Evolutionary conservation across 2,888 invertebrate species (phyloP).

Genomic region (Spilarctia lutea): DNA sequence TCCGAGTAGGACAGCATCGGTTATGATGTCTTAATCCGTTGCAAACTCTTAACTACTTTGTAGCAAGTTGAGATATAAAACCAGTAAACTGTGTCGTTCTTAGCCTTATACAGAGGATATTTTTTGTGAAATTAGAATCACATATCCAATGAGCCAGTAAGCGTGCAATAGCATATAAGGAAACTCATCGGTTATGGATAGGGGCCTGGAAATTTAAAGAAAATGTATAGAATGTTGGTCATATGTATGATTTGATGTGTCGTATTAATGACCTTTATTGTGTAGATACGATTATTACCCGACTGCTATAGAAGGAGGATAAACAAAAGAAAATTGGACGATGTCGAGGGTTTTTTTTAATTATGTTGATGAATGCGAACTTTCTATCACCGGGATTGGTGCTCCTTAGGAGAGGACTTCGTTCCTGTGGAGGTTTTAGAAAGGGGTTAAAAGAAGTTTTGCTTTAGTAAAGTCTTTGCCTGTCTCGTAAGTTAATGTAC

Average conservation of each 20-base stretch:
- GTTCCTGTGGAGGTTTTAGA: background rate
- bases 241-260: background rate
- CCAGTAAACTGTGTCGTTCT: background rate
- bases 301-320: too few species aligned
- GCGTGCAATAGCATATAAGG: slow-evolving; percentile 4
- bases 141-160: background rate
- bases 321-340: too few species aligned
- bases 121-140: background rate
- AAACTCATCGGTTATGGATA: background rate
- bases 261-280: background rate
- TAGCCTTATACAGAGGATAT: background rate
- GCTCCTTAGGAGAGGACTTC: background rate
- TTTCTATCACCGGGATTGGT: background rate
- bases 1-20: background rate
- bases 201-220: background rate
- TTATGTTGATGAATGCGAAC: background rate
- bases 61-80: background rate
- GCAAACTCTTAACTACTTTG: background rate
- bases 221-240: background rate
- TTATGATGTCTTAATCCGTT: slow-evolving; percentile 12
- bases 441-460: background rate
- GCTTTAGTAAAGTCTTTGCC: background rate
- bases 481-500: background rate
- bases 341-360: too few species aligned
- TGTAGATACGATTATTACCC: background rate